Conservation (phyloP, 1,140 invertebrate genomes). For the Varroa destructor region DNA sequence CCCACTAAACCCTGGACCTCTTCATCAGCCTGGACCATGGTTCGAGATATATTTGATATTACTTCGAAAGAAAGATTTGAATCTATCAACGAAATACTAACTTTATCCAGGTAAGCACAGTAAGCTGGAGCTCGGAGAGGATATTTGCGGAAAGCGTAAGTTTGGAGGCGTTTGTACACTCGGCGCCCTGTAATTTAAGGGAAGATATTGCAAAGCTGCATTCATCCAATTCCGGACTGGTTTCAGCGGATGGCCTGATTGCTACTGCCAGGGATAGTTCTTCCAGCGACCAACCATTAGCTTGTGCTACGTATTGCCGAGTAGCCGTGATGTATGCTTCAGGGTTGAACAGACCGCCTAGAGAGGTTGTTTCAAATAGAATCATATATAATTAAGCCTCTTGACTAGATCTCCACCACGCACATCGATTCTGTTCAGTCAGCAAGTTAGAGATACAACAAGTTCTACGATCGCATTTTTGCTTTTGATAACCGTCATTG, state of each 20-base stretch:
- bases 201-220: conserved; percentile 61
- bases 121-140: conserved; percentile 78
- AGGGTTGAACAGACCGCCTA: conserved; percentile 83
- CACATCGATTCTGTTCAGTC: conserved; percentile 25
- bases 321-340: conserved; percentile 99
- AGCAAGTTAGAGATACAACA: background rate
- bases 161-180: conserved; percentile 68
- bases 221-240: conserved; percentile 46
- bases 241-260: conserved; percentile 45
- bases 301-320: conserved; percentile 85
- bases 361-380: background rate
- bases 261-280: conserved; percentile 81
- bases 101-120: conserved; percentile 71
- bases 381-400: background rate
- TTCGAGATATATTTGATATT: too few relatives aligned
- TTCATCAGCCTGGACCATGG: too few relatives aligned
- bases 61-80: too few relatives aligned
- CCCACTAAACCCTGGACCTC: too few relatives aligned
- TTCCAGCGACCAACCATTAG: conserved; percentile 67
- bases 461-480: background rate
- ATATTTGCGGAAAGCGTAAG: conserved; percentile 81
- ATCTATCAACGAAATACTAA: conserved; percentile 30
- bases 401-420: conserved; percentile 31
- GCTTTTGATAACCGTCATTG: background rate
- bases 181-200: conserved; percentile 83